A percentile compares a stretch with the other conserved stretches of the same genome.
These are phyloP conservation scores for Xylocopa sonorina DNA, from an alignment of 1,140 invertebrate species.

Conservation along the genomic window DNA sequence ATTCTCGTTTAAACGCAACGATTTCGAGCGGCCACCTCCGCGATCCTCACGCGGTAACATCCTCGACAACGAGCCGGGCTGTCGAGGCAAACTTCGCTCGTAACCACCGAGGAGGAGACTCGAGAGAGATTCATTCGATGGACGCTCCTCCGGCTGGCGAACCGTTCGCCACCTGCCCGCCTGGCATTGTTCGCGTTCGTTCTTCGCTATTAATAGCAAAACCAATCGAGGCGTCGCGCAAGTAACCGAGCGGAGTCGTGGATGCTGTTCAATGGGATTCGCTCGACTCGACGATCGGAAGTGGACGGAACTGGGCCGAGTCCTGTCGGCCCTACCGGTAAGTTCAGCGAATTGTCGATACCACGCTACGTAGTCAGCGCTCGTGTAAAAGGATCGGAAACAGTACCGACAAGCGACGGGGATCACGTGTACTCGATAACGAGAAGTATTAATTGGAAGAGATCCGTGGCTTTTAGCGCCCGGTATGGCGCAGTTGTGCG, in stretches of 20 bases:
- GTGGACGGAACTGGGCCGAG: constrained; percentile 18
- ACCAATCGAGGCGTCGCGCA: constrained; percentile 30
- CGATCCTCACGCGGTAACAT: background rate
- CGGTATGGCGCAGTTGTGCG: no score
- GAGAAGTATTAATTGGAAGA: no score
- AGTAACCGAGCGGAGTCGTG: constrained; percentile 6
- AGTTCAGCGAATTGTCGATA: constrained; percentile 7
- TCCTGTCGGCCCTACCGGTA: background rate
- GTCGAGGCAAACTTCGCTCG: no score
- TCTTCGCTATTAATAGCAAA: constrained; percentile 30
- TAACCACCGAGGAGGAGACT: background rate
- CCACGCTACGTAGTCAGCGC: background rate
- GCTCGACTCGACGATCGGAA: constrained; percentile 13
- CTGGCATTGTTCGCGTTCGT: background rate
- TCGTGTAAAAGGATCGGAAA: no score
- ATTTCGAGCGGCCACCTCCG: constrained; percentile 13
- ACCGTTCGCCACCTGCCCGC: background rate
- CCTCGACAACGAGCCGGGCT: background rate
- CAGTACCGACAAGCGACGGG: no score
- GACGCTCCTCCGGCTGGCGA: no score
- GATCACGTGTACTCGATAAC: no score
- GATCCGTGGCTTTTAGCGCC: no score
- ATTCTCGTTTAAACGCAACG: constrained; percentile 20
- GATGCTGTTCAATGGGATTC: constrained; percentile 12
- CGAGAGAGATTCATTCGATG: no score